These are phyloP conservation scores for Cistogaster globosa DNA, from an alignment of 2,888 invertebrate species.

Conservation along the genomic window DNA sequence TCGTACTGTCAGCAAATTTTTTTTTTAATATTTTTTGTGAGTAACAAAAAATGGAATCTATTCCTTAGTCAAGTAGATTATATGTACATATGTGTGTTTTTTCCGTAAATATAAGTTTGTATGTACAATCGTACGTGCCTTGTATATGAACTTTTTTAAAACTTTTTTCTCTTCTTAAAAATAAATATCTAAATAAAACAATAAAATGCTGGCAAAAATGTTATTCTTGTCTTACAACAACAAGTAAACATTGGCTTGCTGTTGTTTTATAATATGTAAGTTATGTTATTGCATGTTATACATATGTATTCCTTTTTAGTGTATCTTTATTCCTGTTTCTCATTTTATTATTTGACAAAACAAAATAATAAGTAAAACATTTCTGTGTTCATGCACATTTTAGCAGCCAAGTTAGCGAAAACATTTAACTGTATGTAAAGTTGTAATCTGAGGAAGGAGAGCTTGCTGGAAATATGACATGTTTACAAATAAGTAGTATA, in stretches of 20 bases:
- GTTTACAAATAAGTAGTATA: no score
- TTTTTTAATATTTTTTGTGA: no score
- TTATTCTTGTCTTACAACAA: neutral
- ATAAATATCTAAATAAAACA: slow-evolving; percentile 6
- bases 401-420: slow-evolving; percentile 29
- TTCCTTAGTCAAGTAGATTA: no score
- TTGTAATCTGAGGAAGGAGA: neutral
- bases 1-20: no score
- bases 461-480: neutral
- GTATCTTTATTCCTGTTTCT: slow-evolving; percentile 1
- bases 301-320: neutral
- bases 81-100: neutral
- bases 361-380: neutral
- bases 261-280: neutral
- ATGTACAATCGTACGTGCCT: slow-evolving; percentile 22
- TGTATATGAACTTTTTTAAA: neutral
- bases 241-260: neutral
- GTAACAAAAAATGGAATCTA: no score
- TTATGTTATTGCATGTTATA: neutral
- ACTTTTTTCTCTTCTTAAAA: slow-evolving; percentile 7
- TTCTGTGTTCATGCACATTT: slow-evolving; percentile 41
- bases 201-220: neutral
- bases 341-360: no score
- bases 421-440: neutral
- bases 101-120: no score